Evolutionary conservation across 2,113 vertebrate genomes (phyloP).

Genomic region (Tyto alba): DNA sequence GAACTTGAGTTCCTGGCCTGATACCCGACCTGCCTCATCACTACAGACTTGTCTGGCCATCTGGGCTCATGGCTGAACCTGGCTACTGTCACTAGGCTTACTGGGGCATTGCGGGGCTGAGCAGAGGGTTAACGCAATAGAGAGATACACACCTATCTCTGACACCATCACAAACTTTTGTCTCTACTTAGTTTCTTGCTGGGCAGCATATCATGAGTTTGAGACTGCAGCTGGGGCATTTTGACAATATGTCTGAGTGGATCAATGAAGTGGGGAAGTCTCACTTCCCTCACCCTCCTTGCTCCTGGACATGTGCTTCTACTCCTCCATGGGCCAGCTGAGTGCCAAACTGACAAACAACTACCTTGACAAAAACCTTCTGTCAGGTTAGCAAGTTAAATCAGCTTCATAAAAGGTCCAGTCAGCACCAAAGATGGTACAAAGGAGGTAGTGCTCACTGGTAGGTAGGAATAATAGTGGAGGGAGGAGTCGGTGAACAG

Average conservation of each 20-base stretch:
- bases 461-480: background rate
- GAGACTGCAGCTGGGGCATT: background rate
- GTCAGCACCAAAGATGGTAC: background rate
- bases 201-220: background rate
- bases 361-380: background rate
- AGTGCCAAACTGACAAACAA: background rate
- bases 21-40: background rate
- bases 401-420: background rate
- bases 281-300: background rate
- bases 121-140: too few species aligned
- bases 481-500: background rate
- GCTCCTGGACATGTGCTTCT: background rate
- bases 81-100: background rate
- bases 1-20: background rate
- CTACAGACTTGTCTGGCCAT: background rate
- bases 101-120: rapidly evolving
- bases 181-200: background rate
- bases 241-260: background rate
- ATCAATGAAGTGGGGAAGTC: background rate
- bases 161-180: background rate
- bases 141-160: rapidly evolving
- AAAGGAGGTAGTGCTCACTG: background rate
- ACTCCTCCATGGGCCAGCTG: background rate
- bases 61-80: background rate
- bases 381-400: background rate